These are phyloP conservation scores for Spea hammondii DNA, from an alignment of 2,797 vertebrate species.

Conservation along the genomic window DNA sequence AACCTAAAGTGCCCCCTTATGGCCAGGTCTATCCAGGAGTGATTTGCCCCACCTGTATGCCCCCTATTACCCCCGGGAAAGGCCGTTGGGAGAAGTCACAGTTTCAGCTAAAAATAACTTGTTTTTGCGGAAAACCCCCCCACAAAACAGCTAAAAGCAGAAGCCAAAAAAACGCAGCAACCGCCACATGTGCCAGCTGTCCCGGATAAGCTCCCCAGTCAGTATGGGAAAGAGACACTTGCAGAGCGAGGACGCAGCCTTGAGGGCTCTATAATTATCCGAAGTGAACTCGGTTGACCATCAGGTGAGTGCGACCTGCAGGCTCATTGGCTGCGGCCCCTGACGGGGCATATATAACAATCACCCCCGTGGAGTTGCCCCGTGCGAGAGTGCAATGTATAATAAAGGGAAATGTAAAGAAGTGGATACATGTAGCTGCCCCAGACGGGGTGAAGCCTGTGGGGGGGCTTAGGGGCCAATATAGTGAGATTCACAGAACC, in stretches of 20 bases:
- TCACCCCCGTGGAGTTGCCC: too few relatives aligned
- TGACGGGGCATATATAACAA: background rate
- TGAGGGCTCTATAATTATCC: background rate
- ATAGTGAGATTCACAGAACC: too few relatives aligned
- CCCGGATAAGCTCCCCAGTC: background rate
- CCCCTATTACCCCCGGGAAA: too few relatives aligned
- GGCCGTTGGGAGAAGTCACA: too few relatives aligned
- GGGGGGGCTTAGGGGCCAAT: too few relatives aligned
- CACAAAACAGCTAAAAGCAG: background rate
- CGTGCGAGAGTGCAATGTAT: too few relatives aligned
- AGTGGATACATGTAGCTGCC: too few relatives aligned
- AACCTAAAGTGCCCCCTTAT: too few relatives aligned
- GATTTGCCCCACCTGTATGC: too few relatives aligned
- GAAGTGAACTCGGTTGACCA: background rate
- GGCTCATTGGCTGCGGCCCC: background rate
- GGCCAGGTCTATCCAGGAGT: too few relatives aligned
- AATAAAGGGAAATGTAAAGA: too few relatives aligned
- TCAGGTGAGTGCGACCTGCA: conserved; percentile 19
- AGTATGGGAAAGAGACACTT: conserved; percentile 26
- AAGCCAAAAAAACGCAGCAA: conserved; percentile 26
- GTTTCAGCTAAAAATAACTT: background rate
- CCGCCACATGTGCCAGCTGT: conserved; percentile 28
- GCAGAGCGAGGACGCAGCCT: conserved; percentile 21
- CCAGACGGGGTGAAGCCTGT: too few relatives aligned
- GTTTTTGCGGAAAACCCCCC: background rate